A percentile compares a stretch with the other conserved stretches of the same genome.
Conservation (phyloP, 2,113 vertebrate genomes). For the Bubalus kerabau region DNA sequence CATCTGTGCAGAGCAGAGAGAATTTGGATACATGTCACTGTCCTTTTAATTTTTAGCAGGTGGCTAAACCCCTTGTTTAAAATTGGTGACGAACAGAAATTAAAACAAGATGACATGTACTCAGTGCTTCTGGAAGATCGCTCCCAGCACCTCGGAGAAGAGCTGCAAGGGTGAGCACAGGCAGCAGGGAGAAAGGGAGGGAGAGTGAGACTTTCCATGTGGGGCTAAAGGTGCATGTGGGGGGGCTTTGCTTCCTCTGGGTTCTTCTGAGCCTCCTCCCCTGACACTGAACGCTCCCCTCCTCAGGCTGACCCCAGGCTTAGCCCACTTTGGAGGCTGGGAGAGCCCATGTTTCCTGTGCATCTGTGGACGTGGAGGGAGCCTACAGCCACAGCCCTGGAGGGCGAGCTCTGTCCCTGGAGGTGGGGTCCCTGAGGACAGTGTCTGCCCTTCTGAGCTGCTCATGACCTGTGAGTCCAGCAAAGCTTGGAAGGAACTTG, state of each 20-base stretch:
- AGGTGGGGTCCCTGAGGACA: neutral
- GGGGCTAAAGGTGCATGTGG: fast-evolving
- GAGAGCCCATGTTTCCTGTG: neutral
- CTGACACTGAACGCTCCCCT: fast-evolving
- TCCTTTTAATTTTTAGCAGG: neutral
- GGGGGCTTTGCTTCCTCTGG: neutral
- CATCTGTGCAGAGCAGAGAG: neutral
- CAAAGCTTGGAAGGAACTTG: neutral
- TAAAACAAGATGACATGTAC: neutral
- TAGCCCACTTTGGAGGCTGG: neutral
- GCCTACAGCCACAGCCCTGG: fast-evolving
- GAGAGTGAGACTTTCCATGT: neutral
- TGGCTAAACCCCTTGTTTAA: neutral
- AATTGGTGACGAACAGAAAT: neutral
- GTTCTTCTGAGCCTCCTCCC: neutral
- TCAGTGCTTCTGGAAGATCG: neutral
- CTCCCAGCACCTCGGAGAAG: neutral
- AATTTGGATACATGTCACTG: neutral
- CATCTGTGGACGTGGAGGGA: neutral
- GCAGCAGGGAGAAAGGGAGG: fast-evolving
- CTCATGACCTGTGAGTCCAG: neutral
- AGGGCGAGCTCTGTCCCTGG: neutral
- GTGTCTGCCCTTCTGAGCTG: neutral
- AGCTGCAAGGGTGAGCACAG: neutral
- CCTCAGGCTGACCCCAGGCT: neutral